Percentiles rank a stretch among this genome's conserved stretches.
phyloP scores from a whole-genome alignment of 2,888 invertebrate species.

The Pristionchus fissidentatus region DNA sequence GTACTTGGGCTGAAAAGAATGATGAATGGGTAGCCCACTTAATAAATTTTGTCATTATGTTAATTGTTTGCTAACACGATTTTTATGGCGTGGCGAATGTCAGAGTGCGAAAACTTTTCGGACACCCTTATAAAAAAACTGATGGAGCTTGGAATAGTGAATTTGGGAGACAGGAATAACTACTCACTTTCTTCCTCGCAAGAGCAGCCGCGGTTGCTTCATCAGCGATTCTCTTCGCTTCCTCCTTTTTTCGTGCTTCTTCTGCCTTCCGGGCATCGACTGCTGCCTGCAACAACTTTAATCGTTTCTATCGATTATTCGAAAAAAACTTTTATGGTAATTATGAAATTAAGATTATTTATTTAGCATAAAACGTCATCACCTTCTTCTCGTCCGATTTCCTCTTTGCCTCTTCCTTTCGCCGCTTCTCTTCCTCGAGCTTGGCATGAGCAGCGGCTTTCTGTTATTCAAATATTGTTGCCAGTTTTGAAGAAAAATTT shows the following conservation, averaged over 20 bases:
- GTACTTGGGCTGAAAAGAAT: too few relatives aligned
- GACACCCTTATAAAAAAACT: too few relatives aligned
- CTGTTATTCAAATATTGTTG: conserved; percentile 9
- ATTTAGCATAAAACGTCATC: too few relatives aligned
- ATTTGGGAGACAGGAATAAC: too few relatives aligned
- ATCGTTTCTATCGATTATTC: background rate
- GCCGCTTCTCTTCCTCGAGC: conserved; percentile 39
- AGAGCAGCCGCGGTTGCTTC: conserved; percentile 50
- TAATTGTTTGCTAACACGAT: too few relatives aligned
- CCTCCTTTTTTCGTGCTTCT: conserved; percentile 47
- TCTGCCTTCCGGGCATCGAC: conserved; percentile 42
- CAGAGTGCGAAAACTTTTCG: too few relatives aligned
- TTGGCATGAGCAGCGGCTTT: background rate
- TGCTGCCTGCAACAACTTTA: conserved; percentile 39
- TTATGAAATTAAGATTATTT: too few relatives aligned
- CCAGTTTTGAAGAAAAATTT: background rate
- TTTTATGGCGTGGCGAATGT: too few relatives aligned
- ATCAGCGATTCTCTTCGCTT: conserved; percentile 23
- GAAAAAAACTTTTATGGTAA: conserved; percentile 22
- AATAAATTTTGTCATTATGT: too few relatives aligned
- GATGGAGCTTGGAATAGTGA: too few relatives aligned
- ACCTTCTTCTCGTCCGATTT: conserved; percentile 46
- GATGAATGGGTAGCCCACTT: too few relatives aligned
- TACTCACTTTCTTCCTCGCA: conserved; percentile 49
- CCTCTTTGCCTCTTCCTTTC: conserved; percentile 49